Percentiles rank a stretch among this genome's conserved stretches.
Conservation (phyloP, 2,888 invertebrate genomes). For the Caprella mutica region DNA sequence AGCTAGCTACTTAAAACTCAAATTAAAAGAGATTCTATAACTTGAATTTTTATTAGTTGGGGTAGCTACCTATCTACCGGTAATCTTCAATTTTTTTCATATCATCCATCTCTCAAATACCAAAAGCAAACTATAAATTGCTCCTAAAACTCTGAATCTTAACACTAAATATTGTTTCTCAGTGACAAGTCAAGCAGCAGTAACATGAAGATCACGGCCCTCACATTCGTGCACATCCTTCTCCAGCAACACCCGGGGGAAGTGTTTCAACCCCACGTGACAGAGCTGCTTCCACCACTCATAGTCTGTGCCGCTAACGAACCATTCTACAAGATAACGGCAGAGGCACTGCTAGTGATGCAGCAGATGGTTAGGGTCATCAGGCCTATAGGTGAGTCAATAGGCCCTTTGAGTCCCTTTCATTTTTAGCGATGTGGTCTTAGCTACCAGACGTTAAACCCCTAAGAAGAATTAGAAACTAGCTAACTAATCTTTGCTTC, state of each 20-base stretch:
- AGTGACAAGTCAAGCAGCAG: conserved; percentile 87
- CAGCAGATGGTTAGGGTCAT: conserved; percentile 91
- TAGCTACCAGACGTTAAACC: too few relatives aligned
- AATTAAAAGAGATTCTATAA: too few relatives aligned
- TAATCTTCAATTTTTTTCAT: too few relatives aligned
- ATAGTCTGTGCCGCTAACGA: conserved; percentile 74
- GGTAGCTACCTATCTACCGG: too few relatives aligned
- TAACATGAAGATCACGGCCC: conserved; percentile 94
- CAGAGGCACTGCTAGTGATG: conserved; percentile 83
- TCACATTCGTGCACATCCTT: conserved; percentile 78
- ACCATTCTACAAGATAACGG: conserved; percentile 96
- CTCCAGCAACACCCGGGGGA: conserved; percentile 64
- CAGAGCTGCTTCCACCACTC: conserved; percentile 67
- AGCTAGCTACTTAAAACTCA: too few relatives aligned
- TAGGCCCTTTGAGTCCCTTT: too few relatives aligned
- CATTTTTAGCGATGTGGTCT: too few relatives aligned
- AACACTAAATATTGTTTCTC: conserved; percentile 14
- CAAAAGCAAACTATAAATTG: too few relatives aligned
- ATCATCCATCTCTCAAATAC: too few relatives aligned
- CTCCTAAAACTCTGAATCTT: neutral
- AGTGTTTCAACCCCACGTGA: conserved; percentile 69
- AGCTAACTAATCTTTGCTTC: too few relatives aligned
- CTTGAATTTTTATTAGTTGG: too few relatives aligned
- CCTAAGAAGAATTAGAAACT: too few relatives aligned
- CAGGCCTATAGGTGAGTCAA: conserved; percentile 62